A percentile compares a stretch with the other conserved stretches of the same genome.
phyloP scores from a whole-genome alignment of 1,140 invertebrate species.

The Eupristina koningsbergeri region DNA sequence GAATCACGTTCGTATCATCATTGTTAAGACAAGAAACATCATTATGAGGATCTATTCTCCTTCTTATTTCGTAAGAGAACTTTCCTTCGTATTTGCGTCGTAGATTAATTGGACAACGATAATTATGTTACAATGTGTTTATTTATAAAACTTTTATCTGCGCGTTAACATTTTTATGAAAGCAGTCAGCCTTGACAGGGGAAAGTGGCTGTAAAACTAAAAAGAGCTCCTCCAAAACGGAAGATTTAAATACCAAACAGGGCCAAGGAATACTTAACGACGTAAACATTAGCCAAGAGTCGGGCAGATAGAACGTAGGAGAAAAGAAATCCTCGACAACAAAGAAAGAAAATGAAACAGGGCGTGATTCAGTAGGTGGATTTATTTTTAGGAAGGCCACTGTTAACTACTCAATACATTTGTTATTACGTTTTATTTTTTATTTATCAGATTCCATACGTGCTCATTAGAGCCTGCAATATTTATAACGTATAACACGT shows the following conservation, averaged over 20 bases:
- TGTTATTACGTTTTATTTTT: too few relatives aligned
- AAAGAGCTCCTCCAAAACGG: neutral
- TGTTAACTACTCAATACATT: neutral
- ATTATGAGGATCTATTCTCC: neutral
- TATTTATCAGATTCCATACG: too few relatives aligned
- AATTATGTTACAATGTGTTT: neutral
- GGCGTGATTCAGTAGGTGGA: slow-evolving; percentile 15
- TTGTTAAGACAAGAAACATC: too few relatives aligned
- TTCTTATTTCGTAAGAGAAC: neutral
- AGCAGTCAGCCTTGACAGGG: neutral
- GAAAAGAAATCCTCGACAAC: neutral
- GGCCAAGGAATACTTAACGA: neutral
- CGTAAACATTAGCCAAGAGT: slow-evolving; percentile 28
- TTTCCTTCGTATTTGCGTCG: neutral
- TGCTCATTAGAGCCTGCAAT: too few relatives aligned
- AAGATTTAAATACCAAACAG: slow-evolving; percentile 28
- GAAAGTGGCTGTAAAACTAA: neutral
- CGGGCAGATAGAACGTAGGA: slow-evolving; percentile 15
- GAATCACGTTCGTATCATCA: too few relatives aligned
- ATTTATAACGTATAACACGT: too few relatives aligned
- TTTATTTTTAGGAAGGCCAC: slow-evolving; percentile 39
- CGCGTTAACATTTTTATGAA: neutral
- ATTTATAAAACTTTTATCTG: neutral
- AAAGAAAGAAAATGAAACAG: slow-evolving; percentile 10
- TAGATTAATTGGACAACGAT: neutral